These are phyloP conservation scores for Plagodis dolabraria DNA, from an alignment of 2,888 invertebrate genomes.

Conservation along the genomic window DNA sequence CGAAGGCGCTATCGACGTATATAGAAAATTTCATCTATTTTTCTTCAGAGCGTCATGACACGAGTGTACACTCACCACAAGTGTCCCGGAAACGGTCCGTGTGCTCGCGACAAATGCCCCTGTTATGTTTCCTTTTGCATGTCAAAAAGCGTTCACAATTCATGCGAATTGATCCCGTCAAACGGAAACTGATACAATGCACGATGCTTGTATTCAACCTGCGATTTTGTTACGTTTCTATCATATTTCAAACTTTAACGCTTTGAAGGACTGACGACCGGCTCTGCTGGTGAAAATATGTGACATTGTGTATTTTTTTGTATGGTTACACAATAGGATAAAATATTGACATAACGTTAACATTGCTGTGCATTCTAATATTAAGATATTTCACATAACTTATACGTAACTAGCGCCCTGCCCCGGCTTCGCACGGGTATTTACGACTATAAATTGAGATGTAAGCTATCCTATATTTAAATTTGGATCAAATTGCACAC, in stretches of 20 bases:
- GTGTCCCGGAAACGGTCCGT: slow-evolving; percentile 44
- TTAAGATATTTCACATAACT: too few relatives aligned
- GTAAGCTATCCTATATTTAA: too few relatives aligned
- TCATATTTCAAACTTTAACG: slow-evolving; percentile 17
- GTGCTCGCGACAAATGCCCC: slow-evolving; percentile 64
- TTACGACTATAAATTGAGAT: too few relatives aligned
- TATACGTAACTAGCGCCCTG: too few relatives aligned
- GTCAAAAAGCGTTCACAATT: slow-evolving; percentile 71
- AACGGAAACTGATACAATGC: slow-evolving; percentile 65
- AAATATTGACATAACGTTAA: too few relatives aligned
- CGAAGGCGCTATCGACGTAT: too few relatives aligned
- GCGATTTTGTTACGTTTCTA: slow-evolving; percentile 44
- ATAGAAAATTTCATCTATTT: too few relatives aligned
- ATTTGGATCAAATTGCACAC: too few relatives aligned
- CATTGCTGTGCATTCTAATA: too few relatives aligned
- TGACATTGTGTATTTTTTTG: too few relatives aligned
- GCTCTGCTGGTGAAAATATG: slow-evolving; percentile 7
- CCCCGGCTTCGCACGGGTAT: too few relatives aligned
- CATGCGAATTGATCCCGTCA: slow-evolving; percentile 70
- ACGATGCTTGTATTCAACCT: slow-evolving; percentile 60
- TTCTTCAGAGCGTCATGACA: not conserved
- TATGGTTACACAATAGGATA: too few relatives aligned
- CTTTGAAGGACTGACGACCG: slow-evolving; percentile 19
- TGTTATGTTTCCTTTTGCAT: slow-evolving; percentile 74
- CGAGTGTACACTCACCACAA: slow-evolving; percentile 39